Percentiles rank a stretch among this genome's conserved stretches.
These are phyloP conservation scores for Homalodisca vitripennis DNA, from an alignment of 1,140 invertebrate species.

Conservation along the genomic window DNA sequence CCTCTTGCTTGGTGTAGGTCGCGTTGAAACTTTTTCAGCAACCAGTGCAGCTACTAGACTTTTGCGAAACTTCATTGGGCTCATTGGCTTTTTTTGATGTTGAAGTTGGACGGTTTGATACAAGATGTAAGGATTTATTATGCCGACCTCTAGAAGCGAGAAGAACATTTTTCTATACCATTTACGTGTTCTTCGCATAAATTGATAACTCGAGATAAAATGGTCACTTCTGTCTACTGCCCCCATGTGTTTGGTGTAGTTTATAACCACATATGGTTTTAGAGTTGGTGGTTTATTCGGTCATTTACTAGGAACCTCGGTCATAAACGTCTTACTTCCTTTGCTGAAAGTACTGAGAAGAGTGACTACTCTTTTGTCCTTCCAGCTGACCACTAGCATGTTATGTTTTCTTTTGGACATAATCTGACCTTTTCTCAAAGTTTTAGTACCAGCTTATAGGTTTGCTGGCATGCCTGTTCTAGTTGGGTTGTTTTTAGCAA, in stretches of 20 bases:
- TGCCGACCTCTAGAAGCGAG: slow-evolving; percentile 32
- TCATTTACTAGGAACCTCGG: neutral
- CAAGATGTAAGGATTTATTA: neutral
- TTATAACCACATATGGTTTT: neutral
- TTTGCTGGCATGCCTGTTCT: too few relatives aligned
- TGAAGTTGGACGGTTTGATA: neutral
- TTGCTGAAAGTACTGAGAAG: neutral
- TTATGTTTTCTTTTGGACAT: neutral
- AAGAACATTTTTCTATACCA: slow-evolving; percentile 41
- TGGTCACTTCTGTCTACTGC: slow-evolving; percentile 43
- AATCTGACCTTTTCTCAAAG: neutral
- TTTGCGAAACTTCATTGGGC: neutral
- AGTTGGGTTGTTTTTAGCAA: too few relatives aligned
- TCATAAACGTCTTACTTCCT: neutral
- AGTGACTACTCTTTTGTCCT: neutral
- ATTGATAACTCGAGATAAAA: slow-evolving; percentile 42
- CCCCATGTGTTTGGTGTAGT: slow-evolving; percentile 39
- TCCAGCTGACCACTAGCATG: neutral
- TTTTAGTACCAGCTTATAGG: too few relatives aligned
- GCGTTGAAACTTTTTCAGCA: neutral
- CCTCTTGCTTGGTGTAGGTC: too few relatives aligned
- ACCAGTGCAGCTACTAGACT: neutral
- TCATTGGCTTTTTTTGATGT: neutral
- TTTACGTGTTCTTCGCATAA: slow-evolving; percentile 42
- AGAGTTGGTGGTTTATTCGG: neutral